phyloP scores from a whole-genome alignment of 2,888 invertebrate species.

The Epistrophe eligans region DNA sequence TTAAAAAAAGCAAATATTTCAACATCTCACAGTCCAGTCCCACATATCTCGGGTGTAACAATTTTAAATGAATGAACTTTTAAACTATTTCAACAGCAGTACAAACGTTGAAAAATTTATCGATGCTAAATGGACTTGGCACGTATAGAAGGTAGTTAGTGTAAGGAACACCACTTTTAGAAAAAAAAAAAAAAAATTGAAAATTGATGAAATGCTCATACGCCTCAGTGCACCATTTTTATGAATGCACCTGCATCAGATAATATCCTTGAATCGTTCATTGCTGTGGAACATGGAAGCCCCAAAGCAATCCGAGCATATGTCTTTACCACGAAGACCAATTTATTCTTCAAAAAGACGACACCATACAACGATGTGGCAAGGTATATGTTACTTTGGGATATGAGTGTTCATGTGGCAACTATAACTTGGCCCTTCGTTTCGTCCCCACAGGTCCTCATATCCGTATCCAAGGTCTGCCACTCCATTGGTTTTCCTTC shows the following conservation, averaged over 20 bases:
- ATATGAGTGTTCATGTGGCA: slow-evolving; percentile 32
- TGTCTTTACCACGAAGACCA: slow-evolving; percentile 38
- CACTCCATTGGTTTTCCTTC: slow-evolving; percentile 50
- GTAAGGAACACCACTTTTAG: not conserved
- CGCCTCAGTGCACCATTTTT: slow-evolving; percentile 46
- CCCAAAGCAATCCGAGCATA: slow-evolving; percentile 30
- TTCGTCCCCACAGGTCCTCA: not conserved
- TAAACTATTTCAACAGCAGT: slow-evolving; percentile 20
- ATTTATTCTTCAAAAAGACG: slow-evolving; percentile 24
- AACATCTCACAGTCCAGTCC: too few relatives aligned
- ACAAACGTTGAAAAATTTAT: slow-evolving; percentile 48
- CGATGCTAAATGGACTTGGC: slow-evolving; percentile 33
- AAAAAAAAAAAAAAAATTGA: slow-evolving; percentile 9
- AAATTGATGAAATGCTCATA: slow-evolving; percentile 37
- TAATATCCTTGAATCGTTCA: slow-evolving; percentile 37
- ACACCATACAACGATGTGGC: slow-evolving; percentile 18
- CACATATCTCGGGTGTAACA: not conserved
- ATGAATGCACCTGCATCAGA: slow-evolving; percentile 48
- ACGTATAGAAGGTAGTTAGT: slow-evolving; percentile 10
- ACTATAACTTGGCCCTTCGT: slow-evolving; percentile 37
- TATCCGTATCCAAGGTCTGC: slow-evolving; percentile 5
- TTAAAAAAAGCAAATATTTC: slow-evolving; percentile 7
- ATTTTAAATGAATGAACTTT: not conserved
- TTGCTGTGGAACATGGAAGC: not conserved
- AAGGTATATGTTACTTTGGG: not conserved